Evolutionary conservation across 2,888 invertebrate genomes (phyloP).

Genomic region (Capitulum mitella): DNA sequence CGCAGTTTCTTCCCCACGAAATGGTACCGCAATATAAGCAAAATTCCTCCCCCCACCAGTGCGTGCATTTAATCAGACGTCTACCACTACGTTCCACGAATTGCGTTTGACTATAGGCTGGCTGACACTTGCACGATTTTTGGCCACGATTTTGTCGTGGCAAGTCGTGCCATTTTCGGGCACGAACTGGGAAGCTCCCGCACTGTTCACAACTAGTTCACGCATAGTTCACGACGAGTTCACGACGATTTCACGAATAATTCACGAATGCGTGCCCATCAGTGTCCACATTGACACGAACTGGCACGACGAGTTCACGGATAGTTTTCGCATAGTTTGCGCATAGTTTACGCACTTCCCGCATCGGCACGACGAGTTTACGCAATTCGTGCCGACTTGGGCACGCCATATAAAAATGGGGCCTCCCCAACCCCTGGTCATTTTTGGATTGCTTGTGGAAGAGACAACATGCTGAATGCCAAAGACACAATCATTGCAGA

Average conservation of each 20-base stretch:
- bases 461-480: neutral
- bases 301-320: neutral
- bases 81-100: no score
- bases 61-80: no score
- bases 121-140: neutral
- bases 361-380: neutral
- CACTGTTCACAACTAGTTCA: neutral
- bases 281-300: slow-evolving; percentile 16
- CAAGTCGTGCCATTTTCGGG: neutral
- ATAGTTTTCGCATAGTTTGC: neutral
- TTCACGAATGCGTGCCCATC: neutral
- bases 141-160: slow-evolving; percentile 17
- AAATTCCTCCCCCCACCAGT: no score
- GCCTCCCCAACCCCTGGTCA: neutral
- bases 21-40: no score
- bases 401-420: neutral
- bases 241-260: neutral
- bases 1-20: no score
- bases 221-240: neutral
- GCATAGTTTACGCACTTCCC: neutral
- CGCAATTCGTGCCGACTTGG: neutral
- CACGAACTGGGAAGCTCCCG: slow-evolving; percentile 8
- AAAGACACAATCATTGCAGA: neutral
- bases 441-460: neutral
- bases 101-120: neutral